A percentile compares a stretch with the other conserved stretches of the same genome.
Conservation (phyloP, 2,113 vertebrate genomes). For the Pteropus alecto region DNA sequence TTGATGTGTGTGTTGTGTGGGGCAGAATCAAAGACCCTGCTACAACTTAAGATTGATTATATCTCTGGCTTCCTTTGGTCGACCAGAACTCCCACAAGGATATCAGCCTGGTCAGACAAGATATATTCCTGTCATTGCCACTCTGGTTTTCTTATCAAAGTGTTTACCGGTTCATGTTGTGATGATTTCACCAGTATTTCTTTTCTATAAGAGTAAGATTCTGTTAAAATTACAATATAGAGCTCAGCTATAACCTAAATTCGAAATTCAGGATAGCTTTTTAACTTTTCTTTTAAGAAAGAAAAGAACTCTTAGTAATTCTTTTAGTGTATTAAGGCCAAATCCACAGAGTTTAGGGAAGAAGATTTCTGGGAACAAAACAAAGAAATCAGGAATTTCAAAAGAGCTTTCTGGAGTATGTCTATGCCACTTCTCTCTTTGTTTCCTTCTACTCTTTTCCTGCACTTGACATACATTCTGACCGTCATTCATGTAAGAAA, state of each 20-base stretch:
- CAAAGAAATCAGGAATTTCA: neutral
- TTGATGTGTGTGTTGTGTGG: constrained; percentile 42
- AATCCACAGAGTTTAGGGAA: neutral
- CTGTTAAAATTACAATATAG: neutral
- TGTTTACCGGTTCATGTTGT: neutral
- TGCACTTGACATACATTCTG: constrained; percentile 5
- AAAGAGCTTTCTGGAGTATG: constrained; percentile 12
- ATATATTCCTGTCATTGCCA: neutral
- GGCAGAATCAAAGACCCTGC: constrained; percentile 56
- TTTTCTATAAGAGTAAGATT: neutral
- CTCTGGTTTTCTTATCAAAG: neutral
- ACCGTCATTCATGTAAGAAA: constrained; percentile 52
- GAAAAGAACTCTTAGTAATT: neutral
- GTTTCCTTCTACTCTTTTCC: neutral
- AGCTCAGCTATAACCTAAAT: neutral
- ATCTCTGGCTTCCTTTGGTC: neutral
- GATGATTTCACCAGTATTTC: neutral
- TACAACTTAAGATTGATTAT: constrained; percentile 60
- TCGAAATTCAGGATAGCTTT: neutral
- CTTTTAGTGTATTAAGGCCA: neutral
- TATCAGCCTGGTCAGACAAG: neutral
- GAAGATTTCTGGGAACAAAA: neutral
- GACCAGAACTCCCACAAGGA: constrained; percentile 34
- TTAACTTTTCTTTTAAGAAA: neutral
- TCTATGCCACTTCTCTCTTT: neutral